These are phyloP conservation scores for Saccopteryx leptura DNA, from an alignment of 2,113 vertebrate genomes.

Conservation along the genomic window DNA sequence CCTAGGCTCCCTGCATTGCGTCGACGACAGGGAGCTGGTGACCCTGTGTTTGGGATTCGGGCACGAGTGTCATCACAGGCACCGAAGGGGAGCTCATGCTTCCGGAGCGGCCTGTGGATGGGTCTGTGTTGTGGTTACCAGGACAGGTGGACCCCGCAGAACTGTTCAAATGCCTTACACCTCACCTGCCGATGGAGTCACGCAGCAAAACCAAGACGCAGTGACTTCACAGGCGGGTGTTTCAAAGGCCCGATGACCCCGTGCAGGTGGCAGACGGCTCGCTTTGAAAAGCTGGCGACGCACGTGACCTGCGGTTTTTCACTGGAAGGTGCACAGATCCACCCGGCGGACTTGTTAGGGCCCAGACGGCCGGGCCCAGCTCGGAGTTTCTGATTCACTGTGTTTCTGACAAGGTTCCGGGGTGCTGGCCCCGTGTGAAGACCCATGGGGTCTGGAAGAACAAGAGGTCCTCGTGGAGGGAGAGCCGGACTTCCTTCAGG, in stretches of 20 bases:
- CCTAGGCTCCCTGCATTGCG: slow-evolving; percentile 32
- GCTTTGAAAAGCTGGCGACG: background rate
- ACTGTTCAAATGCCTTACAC: background rate
- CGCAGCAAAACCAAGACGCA: background rate
- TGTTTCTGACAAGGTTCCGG: background rate
- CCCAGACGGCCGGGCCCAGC: accelerated
- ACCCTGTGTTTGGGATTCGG: slow-evolving; percentile 62
- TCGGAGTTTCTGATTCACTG: background rate
- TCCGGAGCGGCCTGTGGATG: slow-evolving; percentile 20
- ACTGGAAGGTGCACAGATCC: background rate
- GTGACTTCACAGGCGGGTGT: background rate
- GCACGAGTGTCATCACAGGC: background rate
- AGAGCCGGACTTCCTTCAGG: background rate
- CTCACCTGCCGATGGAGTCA: background rate
- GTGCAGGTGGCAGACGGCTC: background rate
- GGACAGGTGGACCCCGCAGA: background rate
- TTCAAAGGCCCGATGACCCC: background rate
- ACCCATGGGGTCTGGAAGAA: background rate
- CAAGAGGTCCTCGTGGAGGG: background rate
- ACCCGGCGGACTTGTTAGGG: background rate
- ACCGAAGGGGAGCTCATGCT: slow-evolving; percentile 27
- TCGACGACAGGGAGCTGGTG: slow-evolving; percentile 24
- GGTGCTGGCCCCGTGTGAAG: background rate
- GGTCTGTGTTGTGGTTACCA: background rate
- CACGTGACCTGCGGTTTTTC: accelerated